These are phyloP conservation scores for Apogon talboti DNA, from an alignment of 2,797 vertebrate species.

Conservation along the genomic window DNA sequence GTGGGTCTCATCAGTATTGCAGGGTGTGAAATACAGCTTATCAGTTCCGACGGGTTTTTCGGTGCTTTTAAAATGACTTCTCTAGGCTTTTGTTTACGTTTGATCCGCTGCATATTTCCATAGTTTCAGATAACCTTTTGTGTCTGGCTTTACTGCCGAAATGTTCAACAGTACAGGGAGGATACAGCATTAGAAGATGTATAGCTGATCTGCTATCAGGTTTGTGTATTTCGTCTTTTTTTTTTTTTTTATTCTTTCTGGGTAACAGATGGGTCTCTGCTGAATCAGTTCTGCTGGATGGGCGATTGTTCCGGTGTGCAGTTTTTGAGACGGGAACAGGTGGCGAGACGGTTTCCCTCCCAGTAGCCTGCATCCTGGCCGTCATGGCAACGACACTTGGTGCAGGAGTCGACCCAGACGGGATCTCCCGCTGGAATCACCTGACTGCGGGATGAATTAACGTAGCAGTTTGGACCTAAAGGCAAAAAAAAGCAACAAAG, in stretches of 20 bases:
- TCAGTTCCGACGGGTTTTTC: not conserved
- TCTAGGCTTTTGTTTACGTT: slow-evolving; percentile 17
- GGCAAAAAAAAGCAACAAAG: slow-evolving; percentile 12
- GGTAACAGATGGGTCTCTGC: slow-evolving; percentile 19
- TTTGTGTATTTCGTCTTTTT: not conserved
- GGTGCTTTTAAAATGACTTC: not conserved
- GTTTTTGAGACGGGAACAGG: slow-evolving; percentile 82
- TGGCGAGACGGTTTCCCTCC: slow-evolving; percentile 89
- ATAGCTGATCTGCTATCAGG: not conserved
- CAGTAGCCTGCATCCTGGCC: slow-evolving; percentile 89
- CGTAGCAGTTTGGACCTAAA: slow-evolving; percentile 89
- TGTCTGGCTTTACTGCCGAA: not conserved
- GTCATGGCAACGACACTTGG: slow-evolving; percentile 86
- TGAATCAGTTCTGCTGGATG: slow-evolving; percentile 59
- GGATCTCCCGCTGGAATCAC: slow-evolving; percentile 85
- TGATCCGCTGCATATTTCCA: not conserved
- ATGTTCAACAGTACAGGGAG: slow-evolving; percentile 13
- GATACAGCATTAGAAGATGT: not conserved
- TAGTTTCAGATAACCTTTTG: slow-evolving; percentile 12
- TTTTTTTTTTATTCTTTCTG: too few species aligned
- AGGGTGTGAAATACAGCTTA: not conserved
- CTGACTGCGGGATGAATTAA: slow-evolving; percentile 74
- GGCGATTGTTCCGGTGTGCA: slow-evolving; percentile 70
- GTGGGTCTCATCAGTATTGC: slow-evolving; percentile 11
- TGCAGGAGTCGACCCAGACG: slow-evolving; percentile 87